Evolutionary conservation across 53 echinoderm and acorn worm genomes (phyloP), one percentile per base, ranked within the genome.

Genomic region (Antedon mediterranea): DNA sequence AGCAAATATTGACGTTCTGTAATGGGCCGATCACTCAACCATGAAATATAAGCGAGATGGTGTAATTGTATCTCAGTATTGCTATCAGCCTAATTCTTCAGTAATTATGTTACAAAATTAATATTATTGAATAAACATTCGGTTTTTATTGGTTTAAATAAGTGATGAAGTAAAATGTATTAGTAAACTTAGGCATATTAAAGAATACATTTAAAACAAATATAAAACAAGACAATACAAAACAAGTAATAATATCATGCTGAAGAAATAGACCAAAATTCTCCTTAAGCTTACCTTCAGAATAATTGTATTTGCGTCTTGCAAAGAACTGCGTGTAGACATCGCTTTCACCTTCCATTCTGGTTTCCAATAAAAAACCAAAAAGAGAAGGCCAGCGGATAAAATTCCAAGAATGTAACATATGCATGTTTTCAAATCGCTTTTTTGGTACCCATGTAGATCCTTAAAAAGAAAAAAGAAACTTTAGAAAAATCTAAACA

Each of bases 321-420:
- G 79, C 31, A 88, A 42, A 57, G 84, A 81, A 44, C 84, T 81
- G 43, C 84, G 88, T 8, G 79, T 80, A 31, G 80, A 84, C 83
- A 83, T 83, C 31, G 77, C 76, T 41, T 34, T 81, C 32, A 84
- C 79, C 43, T 32, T 43, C 88, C 88, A 88, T 30, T 84, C 77
- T 20, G 88, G 88, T 74, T 88, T 88, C 88, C 88, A 88, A 37
- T 80, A 81, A 77, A 84, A 77, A 3, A 81, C 32, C 14, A 81
- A 43, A 30, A 88, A 37, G 29, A 88, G 80, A 31, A 88, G 28
- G 20, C 88, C 88, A 31, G 73, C 77, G 1, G 88, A 43, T 28
- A 88, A 34, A 0, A 88, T 37, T 30, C 88, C 88, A 72, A 78
- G 34, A 71, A 86, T 82, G 37, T 81, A 88, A 72, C 79, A 79